Conservation (phyloP, 2,113 vertebrate species). For the Crotophaga sulcirostris region DNA sequence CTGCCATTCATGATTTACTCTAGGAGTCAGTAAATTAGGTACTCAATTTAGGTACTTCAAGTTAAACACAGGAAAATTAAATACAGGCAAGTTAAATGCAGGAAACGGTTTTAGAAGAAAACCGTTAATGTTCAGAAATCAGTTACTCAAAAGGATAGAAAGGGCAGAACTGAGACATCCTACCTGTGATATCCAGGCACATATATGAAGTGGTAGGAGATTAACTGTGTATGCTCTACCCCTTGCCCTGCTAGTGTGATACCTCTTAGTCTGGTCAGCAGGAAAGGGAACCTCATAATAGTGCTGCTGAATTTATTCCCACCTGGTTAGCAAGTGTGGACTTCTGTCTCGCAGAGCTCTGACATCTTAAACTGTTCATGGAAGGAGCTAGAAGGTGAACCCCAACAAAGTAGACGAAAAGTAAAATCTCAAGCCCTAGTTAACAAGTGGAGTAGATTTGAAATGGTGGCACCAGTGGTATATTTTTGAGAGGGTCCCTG, state of each 20-base stretch:
- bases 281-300: neutral
- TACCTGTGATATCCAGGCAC: neutral
- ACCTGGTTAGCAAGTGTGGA: neutral
- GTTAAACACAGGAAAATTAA: neutral
- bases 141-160: neutral
- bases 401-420: neutral
- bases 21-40: neutral
- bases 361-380: accelerated
- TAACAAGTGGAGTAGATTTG: neutral
- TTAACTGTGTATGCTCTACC: neutral
- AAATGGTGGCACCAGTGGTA: neutral
- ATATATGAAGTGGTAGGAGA: neutral
- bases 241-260: neutral
- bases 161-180: neutral
- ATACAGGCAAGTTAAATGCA: neutral
- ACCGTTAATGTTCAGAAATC: neutral
- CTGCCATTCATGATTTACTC: neutral
- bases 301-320: neutral
- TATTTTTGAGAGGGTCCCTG: neutral
- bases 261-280: neutral
- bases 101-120: neutral
- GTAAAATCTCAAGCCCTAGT: neutral
- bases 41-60: neutral
- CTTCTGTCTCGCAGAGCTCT: neutral
- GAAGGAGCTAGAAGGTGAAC: neutral